Percentiles rank a stretch among this genome's conserved stretches.
Conservation (phyloP, 2,113 vertebrate genomes). For the Passer montanus region DNA sequence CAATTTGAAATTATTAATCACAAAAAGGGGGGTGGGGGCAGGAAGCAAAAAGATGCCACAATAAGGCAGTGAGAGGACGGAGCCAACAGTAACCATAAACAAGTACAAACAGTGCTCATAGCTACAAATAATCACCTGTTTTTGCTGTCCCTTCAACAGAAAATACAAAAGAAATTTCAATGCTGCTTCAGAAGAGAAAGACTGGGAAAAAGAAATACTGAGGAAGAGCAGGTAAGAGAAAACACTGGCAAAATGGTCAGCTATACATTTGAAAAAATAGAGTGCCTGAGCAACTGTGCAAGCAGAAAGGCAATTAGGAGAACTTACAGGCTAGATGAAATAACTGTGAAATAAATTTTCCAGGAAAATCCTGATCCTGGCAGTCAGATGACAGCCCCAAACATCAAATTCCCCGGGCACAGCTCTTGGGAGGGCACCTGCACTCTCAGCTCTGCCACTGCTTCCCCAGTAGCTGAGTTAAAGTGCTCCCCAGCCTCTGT, state of each 20-base stretch:
- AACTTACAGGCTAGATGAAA: not conserved
- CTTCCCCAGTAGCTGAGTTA: not conserved
- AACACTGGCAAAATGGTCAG: not conserved
- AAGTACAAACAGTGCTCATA: not conserved
- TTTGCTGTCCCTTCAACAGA: not conserved
- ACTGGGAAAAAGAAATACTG: not conserved
- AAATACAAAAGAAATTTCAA: not conserved
- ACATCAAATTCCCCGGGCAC: accelerated
- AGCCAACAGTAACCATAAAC: not conserved
- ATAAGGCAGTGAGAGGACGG: accelerated
- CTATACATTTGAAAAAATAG: not conserved
- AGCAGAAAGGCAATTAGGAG: not conserved
- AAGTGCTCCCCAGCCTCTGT: not conserved
- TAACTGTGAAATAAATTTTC: not conserved
- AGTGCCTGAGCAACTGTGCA: not conserved
- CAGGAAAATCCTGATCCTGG: not conserved
- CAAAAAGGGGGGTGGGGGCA: not conserved
- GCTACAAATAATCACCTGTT: not conserved
- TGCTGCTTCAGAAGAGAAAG: not conserved
- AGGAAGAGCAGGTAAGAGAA: conserved; percentile 26
- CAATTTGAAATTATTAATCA: not conserved
- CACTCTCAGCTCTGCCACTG: not conserved
- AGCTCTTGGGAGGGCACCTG: not conserved
- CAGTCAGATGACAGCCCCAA: not conserved
- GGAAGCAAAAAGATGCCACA: not conserved